A percentile compares a stretch with the other conserved stretches of the same genome.
Conservation (phyloP, 2,888 invertebrate genomes). For the Pammene aurita region DNA sequence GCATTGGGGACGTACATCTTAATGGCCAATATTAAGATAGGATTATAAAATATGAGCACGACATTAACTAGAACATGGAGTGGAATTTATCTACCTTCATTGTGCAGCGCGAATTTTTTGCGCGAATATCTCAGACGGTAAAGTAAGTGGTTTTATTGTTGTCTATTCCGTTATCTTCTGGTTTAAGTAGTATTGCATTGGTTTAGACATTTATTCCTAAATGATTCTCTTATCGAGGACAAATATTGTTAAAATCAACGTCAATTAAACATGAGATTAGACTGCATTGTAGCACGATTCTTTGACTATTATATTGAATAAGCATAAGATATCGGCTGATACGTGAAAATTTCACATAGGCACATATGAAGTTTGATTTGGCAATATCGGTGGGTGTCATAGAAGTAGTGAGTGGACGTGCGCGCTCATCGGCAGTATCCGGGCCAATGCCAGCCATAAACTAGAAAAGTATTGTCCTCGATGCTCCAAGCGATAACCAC, state of each 20-base stretch:
- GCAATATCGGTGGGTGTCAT: conserved; percentile 27
- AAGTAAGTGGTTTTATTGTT: conserved; percentile 21
- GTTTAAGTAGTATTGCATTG: not conserved
- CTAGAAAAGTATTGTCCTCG: conserved; percentile 84
- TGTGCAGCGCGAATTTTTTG: conserved; percentile 16
- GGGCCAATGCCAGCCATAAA: conserved; percentile 82
- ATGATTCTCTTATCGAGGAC: not conserved
- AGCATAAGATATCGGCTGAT: not conserved
- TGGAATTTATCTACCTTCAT: conserved; percentile 1
- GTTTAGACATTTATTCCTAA: conserved; percentile 2
- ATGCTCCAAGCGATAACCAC: conserved; percentile 80
- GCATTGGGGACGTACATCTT: conserved; percentile 45
- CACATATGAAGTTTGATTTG: conserved; percentile 10
- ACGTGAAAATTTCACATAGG: not conserved
- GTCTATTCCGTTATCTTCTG: conserved; percentile 7
- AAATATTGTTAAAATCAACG: not conserved
- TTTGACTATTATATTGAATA: not conserved
- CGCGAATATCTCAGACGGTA: conserved; percentile 12
- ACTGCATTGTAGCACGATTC: not conserved
- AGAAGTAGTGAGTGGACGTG: conserved; percentile 67
- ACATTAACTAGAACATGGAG: not conserved
- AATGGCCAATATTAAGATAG: conserved; percentile 2
- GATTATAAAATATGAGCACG: not conserved
- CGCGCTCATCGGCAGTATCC: conserved; percentile 77
- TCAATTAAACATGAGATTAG: not conserved